Evolutionary conservation across 2,797 vertebrate genomes (phyloP).

Genomic region (Sebastes baramenuke): DNA sequence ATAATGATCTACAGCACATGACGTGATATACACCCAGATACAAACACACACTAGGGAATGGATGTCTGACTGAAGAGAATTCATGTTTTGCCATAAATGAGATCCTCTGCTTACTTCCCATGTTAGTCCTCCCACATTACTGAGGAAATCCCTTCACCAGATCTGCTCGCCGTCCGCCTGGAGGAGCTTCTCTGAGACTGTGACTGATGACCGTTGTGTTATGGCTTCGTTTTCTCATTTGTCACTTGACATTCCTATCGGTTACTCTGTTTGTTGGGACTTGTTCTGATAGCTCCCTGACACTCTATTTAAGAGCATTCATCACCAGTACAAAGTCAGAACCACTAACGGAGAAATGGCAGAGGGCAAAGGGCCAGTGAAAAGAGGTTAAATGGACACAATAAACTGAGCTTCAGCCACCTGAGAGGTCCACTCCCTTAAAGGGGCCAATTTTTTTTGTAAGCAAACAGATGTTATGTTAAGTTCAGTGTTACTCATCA

Average conservation of each 20-base stretch:
- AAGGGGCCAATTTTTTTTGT: neutral
- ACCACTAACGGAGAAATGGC: neutral
- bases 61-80: neutral
- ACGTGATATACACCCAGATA: neutral
- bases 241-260: slow-evolving; percentile 43
- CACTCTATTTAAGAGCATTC: slow-evolving; percentile 6
- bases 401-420: neutral
- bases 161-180: neutral
- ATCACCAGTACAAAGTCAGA: slow-evolving; percentile 18
- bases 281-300: slow-evolving; percentile 32
- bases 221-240: slow-evolving; percentile 46
- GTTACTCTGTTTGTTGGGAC: slow-evolving; percentile 43
- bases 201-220: slow-evolving; percentile 53
- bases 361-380: neutral
- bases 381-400: neutral
- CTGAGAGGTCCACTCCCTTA: neutral
- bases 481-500: neutral
- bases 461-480: neutral
- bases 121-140: slow-evolving; percentile 33
- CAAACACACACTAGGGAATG: neutral
- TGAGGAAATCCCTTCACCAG: slow-evolving; percentile 58
- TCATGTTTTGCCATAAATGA: slow-evolving; percentile 21
- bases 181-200: slow-evolving; percentile 30
- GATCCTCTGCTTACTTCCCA: neutral
- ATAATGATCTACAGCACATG: neutral